Percentiles rank a stretch among this genome's conserved stretches.
phyloP scores from a whole-genome alignment of 2,113 vertebrate species.

The Protobothrops mucrosquamatus region DNA sequence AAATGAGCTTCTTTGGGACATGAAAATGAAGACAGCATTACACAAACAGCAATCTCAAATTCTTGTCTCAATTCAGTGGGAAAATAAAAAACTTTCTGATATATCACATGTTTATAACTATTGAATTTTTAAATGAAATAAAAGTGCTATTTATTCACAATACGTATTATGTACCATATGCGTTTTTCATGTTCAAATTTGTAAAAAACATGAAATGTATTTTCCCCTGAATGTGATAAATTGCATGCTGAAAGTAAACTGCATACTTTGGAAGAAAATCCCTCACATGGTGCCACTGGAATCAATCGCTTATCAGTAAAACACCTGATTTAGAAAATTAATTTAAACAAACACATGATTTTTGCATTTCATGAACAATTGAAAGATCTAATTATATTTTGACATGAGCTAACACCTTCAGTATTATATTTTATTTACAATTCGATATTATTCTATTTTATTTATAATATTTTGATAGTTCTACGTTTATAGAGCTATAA shows the following conservation, averaged over 20 bases:
- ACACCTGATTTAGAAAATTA: background rate
- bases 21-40: background rate
- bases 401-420: background rate
- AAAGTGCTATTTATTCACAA: background rate
- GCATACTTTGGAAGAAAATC: background rate
- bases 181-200: background rate
- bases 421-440: background rate
- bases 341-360: background rate
- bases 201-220: background rate
- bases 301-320: background rate
- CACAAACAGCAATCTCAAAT: background rate
- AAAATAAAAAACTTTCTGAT: background rate
- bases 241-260: background rate
- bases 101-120: background rate
- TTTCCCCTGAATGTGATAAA: background rate
- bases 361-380: background rate
- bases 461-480: background rate
- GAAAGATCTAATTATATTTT: background rate
- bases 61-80: background rate
- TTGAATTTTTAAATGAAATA: background rate
- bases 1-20: background rate
- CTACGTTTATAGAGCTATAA: background rate
- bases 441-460: background rate
- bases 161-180: background rate
- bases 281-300: background rate